Conservation (phyloP, 2,113 vertebrate species). For the Hipposideros armiger region DNA sequence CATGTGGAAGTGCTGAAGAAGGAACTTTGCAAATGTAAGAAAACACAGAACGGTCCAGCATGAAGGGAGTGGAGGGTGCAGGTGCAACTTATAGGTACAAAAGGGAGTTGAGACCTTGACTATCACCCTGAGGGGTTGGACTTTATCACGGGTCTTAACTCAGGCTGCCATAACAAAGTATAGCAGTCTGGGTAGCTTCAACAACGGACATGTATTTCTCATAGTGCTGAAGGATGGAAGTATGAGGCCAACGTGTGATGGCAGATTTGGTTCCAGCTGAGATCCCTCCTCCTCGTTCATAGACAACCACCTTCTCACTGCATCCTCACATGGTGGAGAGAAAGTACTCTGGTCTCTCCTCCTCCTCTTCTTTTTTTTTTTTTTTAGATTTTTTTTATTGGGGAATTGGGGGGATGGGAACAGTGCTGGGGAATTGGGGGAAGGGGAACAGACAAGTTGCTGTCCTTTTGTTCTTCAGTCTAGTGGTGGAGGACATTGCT, state of each 20-base stretch:
- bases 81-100: not conserved
- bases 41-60: accelerated
- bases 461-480: no score
- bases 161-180: no score
- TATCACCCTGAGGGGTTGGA: accelerated
- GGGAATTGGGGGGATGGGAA: no score
- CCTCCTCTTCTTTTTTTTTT: not conserved
- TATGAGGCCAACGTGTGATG: not conserved
- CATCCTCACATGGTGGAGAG: not conserved
- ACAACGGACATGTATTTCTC: not conserved
- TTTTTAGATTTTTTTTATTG: no score
- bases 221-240: not conserved
- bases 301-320: not conserved
- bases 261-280: not conserved
- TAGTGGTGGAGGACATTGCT: no score
- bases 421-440: no score
- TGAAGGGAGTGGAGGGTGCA: not conserved
- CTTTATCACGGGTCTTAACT: not conserved
- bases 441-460: no score
- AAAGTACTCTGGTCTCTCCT: not conserved
- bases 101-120: no score
- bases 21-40: no score
- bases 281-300: not conserved
- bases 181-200: not conserved
- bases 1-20: not conserved